A percentile compares a stretch with the other conserved stretches of the same genome.
Conservation (phyloP, 2,797 vertebrate genomes). For the Notoglanidium macrostoma region DNA sequence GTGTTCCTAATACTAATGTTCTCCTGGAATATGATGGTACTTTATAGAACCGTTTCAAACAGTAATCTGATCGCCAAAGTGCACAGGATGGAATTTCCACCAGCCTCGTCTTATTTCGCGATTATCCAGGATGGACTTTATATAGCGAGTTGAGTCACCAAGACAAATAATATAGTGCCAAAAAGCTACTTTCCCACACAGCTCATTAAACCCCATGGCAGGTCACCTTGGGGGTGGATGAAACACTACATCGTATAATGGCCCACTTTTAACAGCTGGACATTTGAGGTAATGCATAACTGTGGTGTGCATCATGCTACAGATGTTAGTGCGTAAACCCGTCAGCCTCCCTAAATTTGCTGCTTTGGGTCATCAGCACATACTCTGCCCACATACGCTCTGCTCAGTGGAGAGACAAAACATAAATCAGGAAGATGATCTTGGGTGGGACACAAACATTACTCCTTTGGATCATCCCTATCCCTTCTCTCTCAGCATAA, state of each 20-base stretch:
- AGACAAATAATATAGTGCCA: neutral
- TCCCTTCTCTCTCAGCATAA: neutral
- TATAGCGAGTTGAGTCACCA: neutral
- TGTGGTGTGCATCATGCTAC: neutral
- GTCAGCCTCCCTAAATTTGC: neutral
- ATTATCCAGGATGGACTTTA: neutral
- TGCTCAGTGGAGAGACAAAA: constrained; percentile 2
- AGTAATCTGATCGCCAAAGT: neutral
- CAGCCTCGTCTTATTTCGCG: neutral
- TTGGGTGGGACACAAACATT: neutral
- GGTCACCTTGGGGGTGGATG: neutral
- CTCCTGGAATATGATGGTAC: neutral
- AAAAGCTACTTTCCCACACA: neutral
- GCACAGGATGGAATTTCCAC: neutral
- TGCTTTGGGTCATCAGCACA: neutral
- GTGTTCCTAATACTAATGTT: neutral
- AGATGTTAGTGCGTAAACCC: neutral
- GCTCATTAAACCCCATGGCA: neutral
- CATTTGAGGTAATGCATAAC: neutral
- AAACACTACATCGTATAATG: neutral
- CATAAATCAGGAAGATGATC: neutral
- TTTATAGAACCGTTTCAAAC: neutral
- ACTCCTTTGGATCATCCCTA: neutral
- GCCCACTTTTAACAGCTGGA: neutral
- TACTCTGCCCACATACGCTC: neutral